Base-by-base conservation (phyloP, 2,113 vertebrate genomes). In the Peromyscus californicus region DNA sequence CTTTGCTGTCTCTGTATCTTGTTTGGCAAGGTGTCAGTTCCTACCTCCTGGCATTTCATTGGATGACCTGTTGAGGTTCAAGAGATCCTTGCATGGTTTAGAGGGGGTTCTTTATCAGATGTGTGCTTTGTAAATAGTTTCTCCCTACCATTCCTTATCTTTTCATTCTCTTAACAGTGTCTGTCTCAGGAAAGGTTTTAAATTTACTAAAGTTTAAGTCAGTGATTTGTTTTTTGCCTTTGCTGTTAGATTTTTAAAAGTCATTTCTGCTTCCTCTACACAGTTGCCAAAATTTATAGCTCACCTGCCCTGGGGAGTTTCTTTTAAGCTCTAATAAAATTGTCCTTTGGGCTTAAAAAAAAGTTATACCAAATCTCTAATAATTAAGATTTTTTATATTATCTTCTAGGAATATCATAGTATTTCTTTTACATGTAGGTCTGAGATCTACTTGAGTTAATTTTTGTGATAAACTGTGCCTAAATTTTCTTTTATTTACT, bases 11-110 rank as follows among this genome's bases (percentile, higher is more conserved):
- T 72, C 45, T 29, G 21, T 72, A 57, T 39, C 22, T 59, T 89
- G 51, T 57, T 39, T 74, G 65, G 45, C 29, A 9, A 29, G 10
- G 33, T 87, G 45, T 90, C 88, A 57, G 2, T 51, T 92, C 31
- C 83, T 63, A 94, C 15, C 17, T 90, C 87, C 89, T 90, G 45
- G 22, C 13, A 82, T 90, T 95, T 70, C 63, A 93, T 65, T 76
- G 48, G 75, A 21, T 76, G 17, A 13, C 39, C 57, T 59, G 22
- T 42, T 75, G 51, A 74, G 67, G 8, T 39, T 72, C 65, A 39
- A 16, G 21, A 72, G 45, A 74, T 59, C 51, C 59, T 89, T 89
- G 69, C 26, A 59, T 42, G 13, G 4, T 72, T 89, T 89, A 22
- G 69, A 19, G 16, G 6, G 48, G 74, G 51, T 75, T 59, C 51